Conservation (phyloP, 2,113 vertebrate species). For the Poeciliopsis prolifica region DNA sequence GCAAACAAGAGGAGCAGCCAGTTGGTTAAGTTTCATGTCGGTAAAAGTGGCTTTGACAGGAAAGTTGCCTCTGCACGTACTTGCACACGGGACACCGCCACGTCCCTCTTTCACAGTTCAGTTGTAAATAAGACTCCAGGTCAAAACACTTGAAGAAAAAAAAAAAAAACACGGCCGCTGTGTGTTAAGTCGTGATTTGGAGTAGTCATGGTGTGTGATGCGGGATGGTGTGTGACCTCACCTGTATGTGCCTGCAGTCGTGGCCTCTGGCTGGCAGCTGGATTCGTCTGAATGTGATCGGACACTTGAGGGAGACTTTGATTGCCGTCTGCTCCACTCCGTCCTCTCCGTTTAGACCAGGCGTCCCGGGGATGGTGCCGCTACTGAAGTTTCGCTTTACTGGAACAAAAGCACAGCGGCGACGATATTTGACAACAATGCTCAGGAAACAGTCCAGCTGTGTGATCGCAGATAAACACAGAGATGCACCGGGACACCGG, state of each 20-base stretch:
- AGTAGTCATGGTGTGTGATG: not conserved
- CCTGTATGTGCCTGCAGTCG: conserved; percentile 96
- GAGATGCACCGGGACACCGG: no score
- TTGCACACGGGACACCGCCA: conserved; percentile 87
- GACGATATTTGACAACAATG: conserved; percentile 48
- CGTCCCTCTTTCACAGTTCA: conserved; percentile 84
- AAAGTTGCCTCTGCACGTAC: conserved; percentile 59
- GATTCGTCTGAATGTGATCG: conserved; percentile 96
- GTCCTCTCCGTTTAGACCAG: conserved; percentile 92
- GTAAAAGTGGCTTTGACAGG: not conserved
- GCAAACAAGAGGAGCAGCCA: conserved; percentile 20
- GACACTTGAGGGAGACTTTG: conserved; percentile 96
- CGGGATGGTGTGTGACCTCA: conserved; percentile 35
- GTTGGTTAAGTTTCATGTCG: not conserved
- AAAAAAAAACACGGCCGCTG: not conserved
- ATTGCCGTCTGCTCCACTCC: conserved; percentile 96
- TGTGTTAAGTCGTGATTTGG: not conserved
- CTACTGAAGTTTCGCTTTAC: conserved; percentile 97
- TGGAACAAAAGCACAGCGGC: conserved; percentile 38
- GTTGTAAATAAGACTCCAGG: conserved; percentile 88
- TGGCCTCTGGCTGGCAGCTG: conserved; percentile 95
- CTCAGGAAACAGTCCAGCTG: not conserved
- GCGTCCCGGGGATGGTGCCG: conserved; percentile 91
- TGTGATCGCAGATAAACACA: not conserved
- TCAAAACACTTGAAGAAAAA: conserved; percentile 84